A percentile compares a stretch with the other conserved stretches of the same genome.
Conservation (phyloP, 2,797 vertebrate genomes). For the Amblyraja radiata region DNA sequence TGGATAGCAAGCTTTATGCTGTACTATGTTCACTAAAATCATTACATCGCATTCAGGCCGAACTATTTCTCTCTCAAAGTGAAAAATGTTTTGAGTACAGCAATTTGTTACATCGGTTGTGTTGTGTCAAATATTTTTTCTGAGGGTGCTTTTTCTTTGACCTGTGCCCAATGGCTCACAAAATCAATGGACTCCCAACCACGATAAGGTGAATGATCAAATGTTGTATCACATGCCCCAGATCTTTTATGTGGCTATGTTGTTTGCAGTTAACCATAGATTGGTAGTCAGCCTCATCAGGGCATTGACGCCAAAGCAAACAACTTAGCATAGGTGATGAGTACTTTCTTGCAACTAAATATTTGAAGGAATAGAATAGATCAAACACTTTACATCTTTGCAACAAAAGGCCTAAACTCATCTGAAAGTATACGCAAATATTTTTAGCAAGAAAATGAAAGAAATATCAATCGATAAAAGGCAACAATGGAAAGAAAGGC, state of each 20-base stretch:
- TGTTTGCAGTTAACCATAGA: background rate
- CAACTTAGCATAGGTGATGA: background rate
- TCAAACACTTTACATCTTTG: background rate
- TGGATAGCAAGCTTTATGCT: background rate
- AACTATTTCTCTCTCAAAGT: background rate
- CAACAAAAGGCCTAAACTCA: no score
- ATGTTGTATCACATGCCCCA: background rate
- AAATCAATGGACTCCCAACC: background rate
- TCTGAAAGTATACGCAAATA: no score
- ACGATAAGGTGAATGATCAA: background rate
- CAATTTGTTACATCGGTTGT: background rate
- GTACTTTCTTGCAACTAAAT: background rate
- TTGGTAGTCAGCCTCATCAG: background rate
- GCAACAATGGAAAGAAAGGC: background rate
- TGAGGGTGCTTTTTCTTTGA: background rate
- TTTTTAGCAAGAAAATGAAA: background rate
- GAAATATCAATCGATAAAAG: background rate
- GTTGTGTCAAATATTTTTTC: background rate
- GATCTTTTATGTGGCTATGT: background rate
- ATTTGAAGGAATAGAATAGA: background rate
- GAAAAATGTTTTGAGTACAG: background rate
- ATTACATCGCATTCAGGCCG: background rate
- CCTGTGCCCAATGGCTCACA: background rate
- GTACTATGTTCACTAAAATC: background rate
- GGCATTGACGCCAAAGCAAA: background rate